phyloP scores from a whole-genome alignment of 1,140 invertebrate genomes.

The Dinoponera quadriceps region DNA sequence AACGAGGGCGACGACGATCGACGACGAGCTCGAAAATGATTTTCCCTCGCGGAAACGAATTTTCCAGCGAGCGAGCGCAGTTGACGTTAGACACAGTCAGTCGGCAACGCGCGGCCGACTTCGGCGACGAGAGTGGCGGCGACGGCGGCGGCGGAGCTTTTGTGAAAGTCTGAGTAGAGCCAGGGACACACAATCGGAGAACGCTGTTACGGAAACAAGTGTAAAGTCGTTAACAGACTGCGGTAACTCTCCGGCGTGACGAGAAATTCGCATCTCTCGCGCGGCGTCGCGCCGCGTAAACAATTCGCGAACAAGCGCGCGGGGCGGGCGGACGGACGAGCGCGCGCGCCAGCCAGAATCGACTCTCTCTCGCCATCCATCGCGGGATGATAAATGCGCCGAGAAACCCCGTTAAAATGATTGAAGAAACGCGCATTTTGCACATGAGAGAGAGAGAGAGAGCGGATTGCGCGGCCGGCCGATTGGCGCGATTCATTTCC shows the following conservation, averaged over 20 bases:
- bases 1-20: slow-evolving; percentile 25
- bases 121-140: slow-evolving; percentile 23
- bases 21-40: slow-evolving; percentile 37
- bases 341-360: slow-evolving; percentile 47
- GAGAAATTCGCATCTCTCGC: slow-evolving; percentile 55
- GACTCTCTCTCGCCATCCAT: slow-evolving; percentile 54
- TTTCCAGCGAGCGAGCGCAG: slow-evolving; percentile 48
- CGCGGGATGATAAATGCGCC: slow-evolving; percentile 57
- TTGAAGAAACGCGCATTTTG: slow-evolving; percentile 53
- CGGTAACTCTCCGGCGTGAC: slow-evolving; percentile 54
- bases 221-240: slow-evolving; percentile 66
- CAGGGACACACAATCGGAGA: slow-evolving; percentile 45
- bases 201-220: slow-evolving; percentile 60
- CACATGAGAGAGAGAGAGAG: slow-evolving; percentile 43
- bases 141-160: slow-evolving; percentile 39
- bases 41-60: slow-evolving; percentile 50
- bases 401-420: slow-evolving; percentile 60
- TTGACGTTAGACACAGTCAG: slow-evolving; percentile 52
- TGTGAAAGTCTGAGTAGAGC: slow-evolving; percentile 50
- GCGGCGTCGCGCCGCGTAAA: slow-evolving; percentile 58
- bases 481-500: slow-evolving; percentile 60
- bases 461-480: slow-evolving; percentile 53
- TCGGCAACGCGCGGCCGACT: slow-evolving; percentile 39
- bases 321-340: neutral
- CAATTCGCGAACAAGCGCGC: slow-evolving; percentile 54